Percentiles rank a stretch among this genome's conserved stretches.
phyloP scores from a whole-genome alignment of 2,113 vertebrate genomes.

The Sisor rabdophorus region DNA sequence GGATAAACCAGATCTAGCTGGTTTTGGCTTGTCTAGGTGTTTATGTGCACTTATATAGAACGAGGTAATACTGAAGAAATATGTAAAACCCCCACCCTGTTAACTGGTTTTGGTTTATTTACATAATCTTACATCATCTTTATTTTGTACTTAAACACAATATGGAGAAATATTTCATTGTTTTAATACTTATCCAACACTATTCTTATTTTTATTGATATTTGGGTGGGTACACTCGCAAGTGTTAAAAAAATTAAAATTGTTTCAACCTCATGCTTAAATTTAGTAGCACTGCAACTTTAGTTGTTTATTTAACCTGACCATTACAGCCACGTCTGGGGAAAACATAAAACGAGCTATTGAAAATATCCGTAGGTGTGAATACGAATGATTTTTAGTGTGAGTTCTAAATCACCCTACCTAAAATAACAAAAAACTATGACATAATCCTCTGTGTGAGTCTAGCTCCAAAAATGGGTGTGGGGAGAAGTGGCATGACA shows the following conservation, averaged over 20 bases:
- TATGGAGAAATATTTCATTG: background rate
- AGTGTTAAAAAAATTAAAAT: slow-evolving; percentile 33
- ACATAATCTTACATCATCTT: background rate
- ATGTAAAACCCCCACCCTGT: background rate
- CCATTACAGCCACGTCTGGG: slow-evolving; percentile 23
- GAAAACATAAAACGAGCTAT: slow-evolving; percentile 35
- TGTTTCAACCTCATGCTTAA: slow-evolving; percentile 29
- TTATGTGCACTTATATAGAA: background rate
- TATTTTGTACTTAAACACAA: background rate
- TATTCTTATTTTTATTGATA: background rate
- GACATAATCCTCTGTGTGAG: slow-evolving; percentile 43
- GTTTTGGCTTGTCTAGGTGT: slow-evolving; percentile 37
- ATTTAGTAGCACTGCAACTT: slow-evolving; percentile 35
- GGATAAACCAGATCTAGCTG: slow-evolving; percentile 49
- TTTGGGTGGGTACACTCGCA: slow-evolving; percentile 10
- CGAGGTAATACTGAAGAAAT: background rate
- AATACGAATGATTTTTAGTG: slow-evolving; percentile 40
- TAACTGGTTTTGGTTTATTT: no score
- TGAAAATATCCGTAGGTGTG: slow-evolving; percentile 25
- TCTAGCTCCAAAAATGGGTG: slow-evolving; percentile 32
- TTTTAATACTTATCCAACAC: background rate
- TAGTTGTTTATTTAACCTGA: slow-evolving; percentile 37
- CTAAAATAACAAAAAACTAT: slow-evolving; percentile 41
- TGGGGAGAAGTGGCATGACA: slow-evolving; percentile 49
- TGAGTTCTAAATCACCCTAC: slow-evolving; percentile 9